Conservation (phyloP, 2,113 vertebrate genomes). For the Aepyceros melampus region DNA sequence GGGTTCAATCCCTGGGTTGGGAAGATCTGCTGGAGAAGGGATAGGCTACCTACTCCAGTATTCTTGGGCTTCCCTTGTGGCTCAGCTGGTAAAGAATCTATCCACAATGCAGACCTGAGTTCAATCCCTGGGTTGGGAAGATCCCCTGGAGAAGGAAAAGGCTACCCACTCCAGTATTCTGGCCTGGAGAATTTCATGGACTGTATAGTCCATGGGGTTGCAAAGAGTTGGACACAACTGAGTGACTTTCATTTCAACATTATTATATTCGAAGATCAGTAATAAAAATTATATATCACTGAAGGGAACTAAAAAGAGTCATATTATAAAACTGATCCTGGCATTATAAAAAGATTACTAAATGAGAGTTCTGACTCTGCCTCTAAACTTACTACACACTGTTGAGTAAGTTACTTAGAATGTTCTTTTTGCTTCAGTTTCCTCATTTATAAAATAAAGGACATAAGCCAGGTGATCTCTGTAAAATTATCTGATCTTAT, state of each 20-base stretch:
- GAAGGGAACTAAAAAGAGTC: conserved; percentile 4
- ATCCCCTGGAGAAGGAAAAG: not conserved
- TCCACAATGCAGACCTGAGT: not conserved
- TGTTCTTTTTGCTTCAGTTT: not conserved
- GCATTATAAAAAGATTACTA: not conserved
- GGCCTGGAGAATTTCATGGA: not conserved
- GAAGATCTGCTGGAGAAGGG: not conserved
- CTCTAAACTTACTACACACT: not conserved
- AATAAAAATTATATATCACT: not conserved
- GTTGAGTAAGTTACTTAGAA: not conserved
- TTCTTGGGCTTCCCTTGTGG: not conserved
- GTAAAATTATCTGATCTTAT: not conserved
- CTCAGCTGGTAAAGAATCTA: not conserved
- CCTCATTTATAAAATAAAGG: not conserved
- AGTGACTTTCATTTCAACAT: not conserved
- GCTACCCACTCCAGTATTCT: not conserved
- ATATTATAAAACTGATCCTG: not conserved
- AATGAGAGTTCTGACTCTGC: not conserved
- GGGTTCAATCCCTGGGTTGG: not conserved
- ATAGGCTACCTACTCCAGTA: not conserved
- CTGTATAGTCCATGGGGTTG: not conserved
- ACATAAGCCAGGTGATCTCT: not conserved
- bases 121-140: not conserved
- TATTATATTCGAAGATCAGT: not conserved
- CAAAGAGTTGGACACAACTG: not conserved